Evolutionary conservation across 2,888 invertebrate species (phyloP).

Genomic region (Cheiracanthium punctorium): DNA sequence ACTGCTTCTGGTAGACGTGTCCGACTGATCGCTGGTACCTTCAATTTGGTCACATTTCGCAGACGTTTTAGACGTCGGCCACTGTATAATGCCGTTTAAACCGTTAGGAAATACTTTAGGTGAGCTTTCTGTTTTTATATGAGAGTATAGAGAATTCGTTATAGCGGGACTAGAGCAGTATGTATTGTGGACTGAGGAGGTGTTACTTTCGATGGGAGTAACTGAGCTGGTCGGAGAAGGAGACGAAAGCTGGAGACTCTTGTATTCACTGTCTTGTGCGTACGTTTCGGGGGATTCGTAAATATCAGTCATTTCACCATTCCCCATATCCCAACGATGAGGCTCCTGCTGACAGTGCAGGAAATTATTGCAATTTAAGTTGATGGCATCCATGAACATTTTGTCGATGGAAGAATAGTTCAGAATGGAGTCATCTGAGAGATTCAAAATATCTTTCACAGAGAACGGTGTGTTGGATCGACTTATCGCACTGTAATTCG

Average conservation of each 20-base stretch:
- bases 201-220: background rate
- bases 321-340: background rate
- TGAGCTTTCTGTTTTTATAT: background rate
- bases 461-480: slow-evolving; percentile 47
- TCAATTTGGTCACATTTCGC: slow-evolving; percentile 10
- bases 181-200: background rate
- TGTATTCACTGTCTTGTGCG: slow-evolving; percentile 1
- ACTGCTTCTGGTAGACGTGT: slow-evolving; percentile 8
- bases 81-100: slow-evolving; percentile 9
- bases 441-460: slow-evolving; percentile 51
- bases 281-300: background rate
- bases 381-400: slow-evolving; percentile 44
- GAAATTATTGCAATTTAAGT: slow-evolving; percentile 24
- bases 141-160: background rate
- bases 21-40: background rate
- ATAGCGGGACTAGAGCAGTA: background rate
- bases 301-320: background rate
- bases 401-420: slow-evolving; percentile 40
- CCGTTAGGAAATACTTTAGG: background rate
- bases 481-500: slow-evolving; percentile 23
- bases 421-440: slow-evolving; percentile 37
- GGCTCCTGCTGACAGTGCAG: slow-evolving; percentile 29
- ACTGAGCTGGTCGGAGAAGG: slow-evolving; percentile 24
- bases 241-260: background rate
- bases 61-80: background rate